Evolutionary conservation across 2,113 vertebrate species (phyloP).

Genomic region (Muscicapa adusta): DNA sequence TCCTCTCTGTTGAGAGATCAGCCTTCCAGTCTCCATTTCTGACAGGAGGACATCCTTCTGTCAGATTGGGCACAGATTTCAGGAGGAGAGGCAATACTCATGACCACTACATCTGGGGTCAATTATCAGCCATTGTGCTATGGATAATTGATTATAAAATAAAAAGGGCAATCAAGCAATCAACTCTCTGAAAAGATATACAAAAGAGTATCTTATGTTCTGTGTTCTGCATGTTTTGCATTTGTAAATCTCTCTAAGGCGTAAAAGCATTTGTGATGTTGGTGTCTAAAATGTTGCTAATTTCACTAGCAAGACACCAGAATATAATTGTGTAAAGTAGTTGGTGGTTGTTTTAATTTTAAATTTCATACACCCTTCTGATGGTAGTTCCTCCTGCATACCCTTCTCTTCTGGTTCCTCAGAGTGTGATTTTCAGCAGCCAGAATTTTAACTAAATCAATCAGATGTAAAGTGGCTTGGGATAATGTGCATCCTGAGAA

Average conservation of each 20-base stretch:
- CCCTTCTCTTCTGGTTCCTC: neutral
- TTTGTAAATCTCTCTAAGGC: neutral
- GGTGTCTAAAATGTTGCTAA: neutral
- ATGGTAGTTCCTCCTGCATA: neutral
- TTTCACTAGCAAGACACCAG: neutral
- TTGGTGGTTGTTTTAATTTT: neutral
- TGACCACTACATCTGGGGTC: neutral
- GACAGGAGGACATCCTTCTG: neutral
- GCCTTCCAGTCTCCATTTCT: neutral
- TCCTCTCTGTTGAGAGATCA: neutral
- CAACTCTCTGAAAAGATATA: neutral
- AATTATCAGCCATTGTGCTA: neutral
- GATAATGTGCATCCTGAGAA: neutral
- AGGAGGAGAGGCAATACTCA: neutral
- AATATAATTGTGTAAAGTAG: neutral
- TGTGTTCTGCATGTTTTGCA: neutral
- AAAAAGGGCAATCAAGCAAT: neutral
- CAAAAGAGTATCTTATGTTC: neutral
- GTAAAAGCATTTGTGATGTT: neutral
- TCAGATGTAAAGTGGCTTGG: neutral
- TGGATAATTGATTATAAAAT: neutral
- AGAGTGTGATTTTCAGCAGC: neutral
- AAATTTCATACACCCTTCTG: neutral
- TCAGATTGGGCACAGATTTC: neutral
- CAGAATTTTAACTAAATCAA: neutral